Conservation (phyloP, 2,113 vertebrate species). For the Dicrurus megarhynchus region DNA sequence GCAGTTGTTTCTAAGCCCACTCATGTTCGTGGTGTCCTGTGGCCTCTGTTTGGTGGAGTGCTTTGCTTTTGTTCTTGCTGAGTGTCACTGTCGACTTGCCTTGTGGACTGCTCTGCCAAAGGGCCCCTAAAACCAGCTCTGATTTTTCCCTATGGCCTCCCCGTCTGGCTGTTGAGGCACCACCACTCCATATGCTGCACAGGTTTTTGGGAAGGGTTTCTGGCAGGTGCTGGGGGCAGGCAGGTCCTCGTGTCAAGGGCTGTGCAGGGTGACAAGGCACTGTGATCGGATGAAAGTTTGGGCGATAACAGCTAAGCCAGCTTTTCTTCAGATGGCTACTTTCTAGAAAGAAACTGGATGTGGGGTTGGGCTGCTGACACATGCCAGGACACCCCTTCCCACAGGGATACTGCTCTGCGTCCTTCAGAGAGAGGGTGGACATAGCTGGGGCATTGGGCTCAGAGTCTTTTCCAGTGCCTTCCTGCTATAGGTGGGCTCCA, state of each 20-base stretch:
- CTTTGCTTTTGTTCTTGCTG: not conserved
- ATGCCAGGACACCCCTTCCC: not conserved
- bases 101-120: not conserved
- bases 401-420: fast-evolving
- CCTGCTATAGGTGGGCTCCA: fast-evolving
- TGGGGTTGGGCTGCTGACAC: not conserved
- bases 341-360: not conserved
- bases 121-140: not conserved
- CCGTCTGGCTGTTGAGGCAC: fast-evolving
- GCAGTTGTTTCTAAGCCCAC: not conserved
- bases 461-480: not conserved
- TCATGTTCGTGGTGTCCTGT: not conserved
- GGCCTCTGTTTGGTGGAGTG: not conserved
- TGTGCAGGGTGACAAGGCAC: not conserved
- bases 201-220: not conserved
- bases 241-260: not conserved
- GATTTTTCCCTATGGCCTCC: not conserved
- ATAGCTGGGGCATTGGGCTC: fast-evolving
- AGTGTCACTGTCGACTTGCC: fast-evolving
- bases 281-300: fast-evolving
- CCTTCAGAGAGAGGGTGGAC: not conserved
- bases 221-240: not conserved
- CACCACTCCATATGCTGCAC: not conserved
- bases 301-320: not conserved
- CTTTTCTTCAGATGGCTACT: not conserved